Evolutionary conservation across 53 echinoderm and acorn worm genomes (phyloP).

Genomic region (Pentamera pediparva): DNA sequence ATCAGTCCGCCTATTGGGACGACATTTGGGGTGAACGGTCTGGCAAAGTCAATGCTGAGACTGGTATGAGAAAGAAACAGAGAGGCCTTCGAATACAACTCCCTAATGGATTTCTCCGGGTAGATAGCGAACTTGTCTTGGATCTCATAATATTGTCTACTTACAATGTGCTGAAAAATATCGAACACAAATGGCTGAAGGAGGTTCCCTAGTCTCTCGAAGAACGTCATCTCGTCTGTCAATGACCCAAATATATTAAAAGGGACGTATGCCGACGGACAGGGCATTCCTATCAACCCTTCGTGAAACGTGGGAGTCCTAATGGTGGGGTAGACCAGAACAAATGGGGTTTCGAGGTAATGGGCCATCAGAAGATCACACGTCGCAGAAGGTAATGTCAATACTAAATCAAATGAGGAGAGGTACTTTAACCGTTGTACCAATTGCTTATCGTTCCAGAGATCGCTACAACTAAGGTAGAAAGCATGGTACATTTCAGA

Average conservation of each 20-base stretch:
- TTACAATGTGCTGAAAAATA: neutral
- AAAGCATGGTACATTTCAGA: neutral
- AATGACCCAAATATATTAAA: neutral
- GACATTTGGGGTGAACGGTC: constrained; percentile 19
- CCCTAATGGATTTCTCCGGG: constrained; percentile 21
- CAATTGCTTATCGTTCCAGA: constrained; percentile 5
- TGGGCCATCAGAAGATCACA: constrained; percentile 35
- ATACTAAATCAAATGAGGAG: constrained; percentile 11
- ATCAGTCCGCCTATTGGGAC: constrained; percentile 20
- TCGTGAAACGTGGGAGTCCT: constrained; percentile 25
- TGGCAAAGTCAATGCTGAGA: constrained; percentile 15
- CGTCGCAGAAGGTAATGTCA: constrained; percentile 21
- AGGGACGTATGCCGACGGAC: constrained; percentile 38
- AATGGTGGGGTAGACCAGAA: neutral
- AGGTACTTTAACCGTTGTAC: neutral
- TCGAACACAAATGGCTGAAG: neutral
- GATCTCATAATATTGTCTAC: neutral
- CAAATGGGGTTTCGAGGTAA: constrained; percentile 34
- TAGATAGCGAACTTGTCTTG: neutral
- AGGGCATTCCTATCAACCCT: constrained; percentile 33
- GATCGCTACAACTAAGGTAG: constrained; percentile 23
- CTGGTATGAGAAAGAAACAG: constrained; percentile 1
- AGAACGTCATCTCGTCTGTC: constrained; percentile 40
- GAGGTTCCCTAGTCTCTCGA: constrained; percentile 29
- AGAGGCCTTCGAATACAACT: constrained; percentile 1